Evolutionary conservation across 2,113 vertebrate genomes (phyloP), one percentile per base, ranked within the genome.

Genomic region (Semnornis frantzii): DNA sequence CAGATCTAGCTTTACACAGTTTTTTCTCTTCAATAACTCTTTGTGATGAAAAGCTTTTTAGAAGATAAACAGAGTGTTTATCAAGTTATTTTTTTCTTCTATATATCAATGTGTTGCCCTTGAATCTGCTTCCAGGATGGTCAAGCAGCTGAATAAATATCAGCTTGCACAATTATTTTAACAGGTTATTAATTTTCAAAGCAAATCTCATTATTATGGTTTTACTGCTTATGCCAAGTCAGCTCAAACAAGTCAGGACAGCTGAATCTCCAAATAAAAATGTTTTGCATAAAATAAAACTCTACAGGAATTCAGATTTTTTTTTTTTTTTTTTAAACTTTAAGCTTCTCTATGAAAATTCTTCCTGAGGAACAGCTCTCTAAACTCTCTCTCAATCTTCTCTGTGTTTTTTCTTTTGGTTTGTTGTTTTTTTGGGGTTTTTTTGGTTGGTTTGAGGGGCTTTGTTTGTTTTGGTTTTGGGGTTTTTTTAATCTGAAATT

Each of bases 211-310:
- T 81, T 82, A 66, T 48, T 92, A 46, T 52, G 6, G 50, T 52
- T 52, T 52, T 52, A 21, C n/a, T 85, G 30, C 37, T 90, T 66
- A 58, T 18, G 25, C 68, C 60, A 63, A 91, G 60, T 82, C 68
- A 83, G 64, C 54, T 83, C 72, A 90, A 95, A 90, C 73, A 89
- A 89, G 66, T 54, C 55, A 69, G 23, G 33, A 69, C 70, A 88
- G 69, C 25, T 81, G 73, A 77, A 62, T 58, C 39, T 64, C 20
- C 16, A 90, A 85, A 83, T 42, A 74, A 60, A 82, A 42, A 25
- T 0, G 1, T 50, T 78, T 60, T 82, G 20, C 18, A 69, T 58
- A 30, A 83, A 75, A 42, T 31, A 57, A 71, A 94, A 68, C 18
- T 33, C 58, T 5, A 17, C 5, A 92, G 85, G 21, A 87, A 77